Base-by-base conservation (phyloP, 2,113 vertebrate species). In the Psilopsiagon aurifrons region DNA sequence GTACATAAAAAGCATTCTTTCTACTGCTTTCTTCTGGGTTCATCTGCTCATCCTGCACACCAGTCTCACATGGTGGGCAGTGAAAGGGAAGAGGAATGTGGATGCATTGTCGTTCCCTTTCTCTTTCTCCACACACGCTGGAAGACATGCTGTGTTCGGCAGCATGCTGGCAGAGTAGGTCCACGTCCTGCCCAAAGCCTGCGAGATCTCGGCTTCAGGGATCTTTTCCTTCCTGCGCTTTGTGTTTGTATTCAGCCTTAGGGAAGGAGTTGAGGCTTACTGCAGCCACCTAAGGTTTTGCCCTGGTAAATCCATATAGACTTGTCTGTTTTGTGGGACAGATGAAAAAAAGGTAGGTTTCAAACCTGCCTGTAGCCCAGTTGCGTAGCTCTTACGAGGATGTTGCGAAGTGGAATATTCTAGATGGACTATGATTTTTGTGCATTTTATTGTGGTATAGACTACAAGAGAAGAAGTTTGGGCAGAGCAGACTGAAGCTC, bases 41-140 rank as follows among this genome's bases (percentile, higher is more conserved):
- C 52, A 23, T 49, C 77, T 88, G 80, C 33, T 78, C 35, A 28
- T 60, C 28, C 46, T 49, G 54, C 44, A 23, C 31, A 17, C 11
- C 3, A 3, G 13, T 77, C 49, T 83, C n/a, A 10, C 22, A 8
- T 7, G 7, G 69, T n/a, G 33, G 66, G 57, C 55, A 47, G 43
- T 17, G 11, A 18, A 28, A 52, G 52, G 57, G 55, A 19, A 15
- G 51, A 67, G 43, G 57, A 63, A 3, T 1, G 0, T 12, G 46
- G 57, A 28, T 33, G 16, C 19, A 37, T 44, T 2, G 7, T 35
- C 0, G 0, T 17, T 28, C 46, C 59, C 17, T 44, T 74, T 47
- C 67, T 49, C 43, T 62, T 43, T 13, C 41, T 46, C 17, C 0
- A 0, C 0, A 0, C 0, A 0, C n/a, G 54, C 49, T 62, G n/a